A percentile compares a stretch with the other conserved stretches of the same genome.
Evolutionary conservation across 2,797 vertebrate genomes (phyloP).

Genomic region (Macropodus opercularis): DNA sequence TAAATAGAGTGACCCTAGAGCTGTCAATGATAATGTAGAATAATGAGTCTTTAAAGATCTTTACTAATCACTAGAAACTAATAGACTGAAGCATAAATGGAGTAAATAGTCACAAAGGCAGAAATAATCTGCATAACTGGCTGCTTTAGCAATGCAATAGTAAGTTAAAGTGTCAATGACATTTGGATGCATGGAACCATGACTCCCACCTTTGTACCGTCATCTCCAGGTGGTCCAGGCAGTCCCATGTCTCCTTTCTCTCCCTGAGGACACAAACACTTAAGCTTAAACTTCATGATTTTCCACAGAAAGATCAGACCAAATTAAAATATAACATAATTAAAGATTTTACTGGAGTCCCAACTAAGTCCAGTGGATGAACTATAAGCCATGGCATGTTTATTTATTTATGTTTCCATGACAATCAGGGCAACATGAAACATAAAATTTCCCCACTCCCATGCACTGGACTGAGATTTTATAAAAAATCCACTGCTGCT

Average conservation of each 20-base stretch:
- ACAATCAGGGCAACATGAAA: not conserved
- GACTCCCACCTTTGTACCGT: constrained; percentile 66
- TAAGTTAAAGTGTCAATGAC: no score
- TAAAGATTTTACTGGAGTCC: not conserved
- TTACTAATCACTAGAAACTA: no score
- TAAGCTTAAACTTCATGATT: not conserved
- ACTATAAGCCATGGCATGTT: no score
- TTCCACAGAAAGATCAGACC: not conserved
- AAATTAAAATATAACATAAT: not conserved
- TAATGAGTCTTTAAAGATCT: no score
- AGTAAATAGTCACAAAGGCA: no score
- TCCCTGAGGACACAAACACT: constrained; percentile 75
- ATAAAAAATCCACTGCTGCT: not conserved
- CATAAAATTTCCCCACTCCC: not conserved
- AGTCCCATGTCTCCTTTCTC: constrained; percentile 82
- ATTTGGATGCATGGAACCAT: not conserved
- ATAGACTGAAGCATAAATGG: no score
- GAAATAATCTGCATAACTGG: no score
- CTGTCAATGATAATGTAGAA: no score
- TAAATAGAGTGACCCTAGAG: no score
- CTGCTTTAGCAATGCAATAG: no score
- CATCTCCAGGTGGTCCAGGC: constrained; percentile 64
- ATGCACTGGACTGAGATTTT: not conserved
- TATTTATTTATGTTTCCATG: not conserved
- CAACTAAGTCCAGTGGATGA: not conserved